Evolutionary conservation across 2,797 vertebrate genomes (phyloP).

Genomic region (Gastrophryne carolinensis): DNA sequence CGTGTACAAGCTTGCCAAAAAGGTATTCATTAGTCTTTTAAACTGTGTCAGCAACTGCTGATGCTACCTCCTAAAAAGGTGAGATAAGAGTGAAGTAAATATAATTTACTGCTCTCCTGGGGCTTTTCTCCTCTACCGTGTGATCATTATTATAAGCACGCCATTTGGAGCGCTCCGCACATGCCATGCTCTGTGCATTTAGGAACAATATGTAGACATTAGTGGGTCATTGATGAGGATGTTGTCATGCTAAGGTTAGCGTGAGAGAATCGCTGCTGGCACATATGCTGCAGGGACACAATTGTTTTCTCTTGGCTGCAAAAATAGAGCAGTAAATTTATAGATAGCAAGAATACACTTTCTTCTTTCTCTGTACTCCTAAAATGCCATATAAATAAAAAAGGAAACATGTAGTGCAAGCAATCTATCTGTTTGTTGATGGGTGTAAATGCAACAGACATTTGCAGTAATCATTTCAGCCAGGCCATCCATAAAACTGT

Average conservation of each 20-base stretch:
- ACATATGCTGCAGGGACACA: conserved; percentile 21
- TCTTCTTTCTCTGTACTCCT: not conserved
- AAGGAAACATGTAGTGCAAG: not conserved
- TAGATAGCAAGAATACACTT: not conserved
- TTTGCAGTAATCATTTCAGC: not conserved
- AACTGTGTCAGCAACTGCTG: conserved; percentile 49
- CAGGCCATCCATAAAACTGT: not conserved
- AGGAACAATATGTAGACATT: not conserved
- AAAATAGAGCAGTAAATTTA: conserved; percentile 20
- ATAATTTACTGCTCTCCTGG: conserved; percentile 49
- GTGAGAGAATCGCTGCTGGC: not conserved
- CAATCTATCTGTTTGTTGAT: not conserved
- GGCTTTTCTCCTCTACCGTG: conserved; percentile 35
- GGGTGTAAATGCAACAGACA: not conserved
- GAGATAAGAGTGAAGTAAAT: conserved; percentile 49
- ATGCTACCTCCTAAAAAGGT: conserved; percentile 41
- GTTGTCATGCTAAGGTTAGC: conserved; percentile 1
- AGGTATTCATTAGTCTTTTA: conserved; percentile 47
- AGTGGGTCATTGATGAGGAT: conserved; percentile 18
- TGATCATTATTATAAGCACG: conserved; percentile 44
- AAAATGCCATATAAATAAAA: conserved; percentile 6
- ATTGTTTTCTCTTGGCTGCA: conserved; percentile 14
- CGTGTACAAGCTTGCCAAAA: conserved; percentile 39
- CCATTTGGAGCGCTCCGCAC: conserved; percentile 42
- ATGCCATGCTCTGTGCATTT: conserved; percentile 27